Percentiles rank a stretch among this genome's conserved stretches.
These are phyloP conservation scores for Callimorpha dominula DNA, from an alignment of 2,888 invertebrate species.

Conservation along the genomic window DNA sequence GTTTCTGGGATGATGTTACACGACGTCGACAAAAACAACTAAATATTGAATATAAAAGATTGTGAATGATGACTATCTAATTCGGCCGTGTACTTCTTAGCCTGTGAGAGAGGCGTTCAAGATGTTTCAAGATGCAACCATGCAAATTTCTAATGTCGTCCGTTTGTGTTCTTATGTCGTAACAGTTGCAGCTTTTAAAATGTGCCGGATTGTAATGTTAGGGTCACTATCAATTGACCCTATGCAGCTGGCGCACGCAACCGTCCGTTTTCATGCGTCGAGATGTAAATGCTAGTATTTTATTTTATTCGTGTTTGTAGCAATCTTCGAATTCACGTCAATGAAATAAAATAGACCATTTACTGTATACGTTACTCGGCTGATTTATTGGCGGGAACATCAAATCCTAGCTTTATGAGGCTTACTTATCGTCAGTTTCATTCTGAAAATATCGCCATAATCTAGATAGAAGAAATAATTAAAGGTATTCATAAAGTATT, in stretches of 20 bases:
- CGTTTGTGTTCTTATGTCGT: slow-evolving; percentile 26
- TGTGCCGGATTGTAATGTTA: slow-evolving; percentile 69
- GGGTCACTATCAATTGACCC: slow-evolving; percentile 83
- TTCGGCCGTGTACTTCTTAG: slow-evolving; percentile 50
- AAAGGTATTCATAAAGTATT: background rate
- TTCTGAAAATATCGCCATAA: background rate
- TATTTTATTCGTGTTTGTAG: slow-evolving; percentile 37
- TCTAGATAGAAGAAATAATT: background rate
- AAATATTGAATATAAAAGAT: slow-evolving; percentile 34
- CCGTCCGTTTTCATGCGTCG: slow-evolving; percentile 70
- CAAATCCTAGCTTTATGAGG: background rate
- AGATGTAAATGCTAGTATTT: slow-evolving; percentile 62
- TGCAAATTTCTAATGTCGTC: slow-evolving; percentile 55
- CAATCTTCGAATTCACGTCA: slow-evolving; percentile 19
- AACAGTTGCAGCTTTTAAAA: slow-evolving; percentile 49
- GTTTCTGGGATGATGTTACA: slow-evolving; percentile 50
- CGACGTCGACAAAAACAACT: slow-evolving; percentile 38
- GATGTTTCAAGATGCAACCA: slow-evolving; percentile 58
- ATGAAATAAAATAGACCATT: slow-evolving; percentile 5
- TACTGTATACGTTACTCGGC: background rate
- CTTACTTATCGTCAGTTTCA: background rate
- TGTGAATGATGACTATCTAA: slow-evolving; percentile 53
- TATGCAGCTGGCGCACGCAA: slow-evolving; percentile 74
- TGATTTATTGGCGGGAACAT: slow-evolving; percentile 13
- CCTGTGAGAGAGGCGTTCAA: slow-evolving; percentile 58